Evolutionary conservation across 2,888 invertebrate species (phyloP).

Genomic region (Trisateles emortualis): DNA sequence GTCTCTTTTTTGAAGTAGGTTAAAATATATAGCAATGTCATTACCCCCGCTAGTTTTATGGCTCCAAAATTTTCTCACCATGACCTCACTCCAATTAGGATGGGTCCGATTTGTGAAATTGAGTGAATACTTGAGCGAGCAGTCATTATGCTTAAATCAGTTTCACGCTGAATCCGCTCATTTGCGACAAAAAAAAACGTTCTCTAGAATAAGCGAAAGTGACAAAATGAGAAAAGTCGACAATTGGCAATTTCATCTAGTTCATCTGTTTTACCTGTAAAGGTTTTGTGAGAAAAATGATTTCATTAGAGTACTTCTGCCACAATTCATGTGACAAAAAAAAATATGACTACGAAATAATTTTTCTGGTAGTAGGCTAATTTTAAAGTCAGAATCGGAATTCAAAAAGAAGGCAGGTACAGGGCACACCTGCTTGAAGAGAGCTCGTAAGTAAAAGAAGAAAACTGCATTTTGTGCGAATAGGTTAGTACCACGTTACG

Average conservation of each 20-base stretch:
- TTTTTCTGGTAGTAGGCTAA: no score
- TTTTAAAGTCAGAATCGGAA: no score
- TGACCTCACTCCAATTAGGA: conserved; percentile 53
- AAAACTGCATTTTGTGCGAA: no score
- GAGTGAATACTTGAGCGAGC: conserved; percentile 52
- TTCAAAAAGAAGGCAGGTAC: no score
- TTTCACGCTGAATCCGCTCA: conserved; percentile 46
- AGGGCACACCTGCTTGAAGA: no score
- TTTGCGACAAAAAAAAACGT: conserved; percentile 38
- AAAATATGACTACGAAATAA: no score
- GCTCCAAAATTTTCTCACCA: conserved; percentile 30
- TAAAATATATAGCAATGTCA: background rate
- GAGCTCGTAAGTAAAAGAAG: no score
- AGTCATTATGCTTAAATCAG: conserved; percentile 53
- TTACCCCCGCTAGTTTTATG: conserved; percentile 10
- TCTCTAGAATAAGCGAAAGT: conserved; percentile 38
- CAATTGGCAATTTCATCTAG: conserved; percentile 15
- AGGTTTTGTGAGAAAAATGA: background rate
- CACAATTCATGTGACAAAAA: no score
- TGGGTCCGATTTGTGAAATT: conserved; percentile 55
- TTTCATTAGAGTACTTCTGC: background rate
- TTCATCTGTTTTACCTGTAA: conserved; percentile 16
- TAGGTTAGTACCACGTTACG: no score
- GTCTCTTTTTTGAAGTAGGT: no score
- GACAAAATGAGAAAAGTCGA: conserved; percentile 31